These are phyloP conservation scores for Orchestia grillus DNA, from an alignment of 1,140 invertebrate species.

Conservation along the genomic window DNA sequence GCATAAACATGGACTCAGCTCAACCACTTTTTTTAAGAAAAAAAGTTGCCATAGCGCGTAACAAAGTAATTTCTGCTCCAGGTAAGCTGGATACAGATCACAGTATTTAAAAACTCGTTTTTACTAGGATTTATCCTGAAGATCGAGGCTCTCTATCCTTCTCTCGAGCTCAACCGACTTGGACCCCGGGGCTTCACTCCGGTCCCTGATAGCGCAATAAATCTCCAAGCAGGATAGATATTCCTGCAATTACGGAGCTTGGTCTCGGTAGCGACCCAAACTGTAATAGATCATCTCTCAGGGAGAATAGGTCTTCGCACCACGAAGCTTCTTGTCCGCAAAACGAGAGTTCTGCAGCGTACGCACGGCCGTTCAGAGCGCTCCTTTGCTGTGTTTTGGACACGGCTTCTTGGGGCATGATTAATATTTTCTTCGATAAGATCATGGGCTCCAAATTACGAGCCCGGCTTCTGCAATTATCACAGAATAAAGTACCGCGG, in stretches of 20 bases:
- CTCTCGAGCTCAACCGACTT: neutral
- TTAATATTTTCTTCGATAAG: conserved; percentile 10
- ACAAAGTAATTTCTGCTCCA: neutral
- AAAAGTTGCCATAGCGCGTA: neutral
- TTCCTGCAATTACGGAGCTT: conserved; percentile 17
- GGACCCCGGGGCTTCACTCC: neutral
- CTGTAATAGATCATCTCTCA: conserved; percentile 23
- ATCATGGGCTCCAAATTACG: neutral
- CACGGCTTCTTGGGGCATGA: neutral
- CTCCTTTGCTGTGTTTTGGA: neutral
- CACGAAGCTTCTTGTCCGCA: neutral
- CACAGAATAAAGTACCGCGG: neutral
- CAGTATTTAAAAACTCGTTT: neutral
- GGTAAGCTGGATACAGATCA: neutral
- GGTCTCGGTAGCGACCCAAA: conserved; percentile 4
- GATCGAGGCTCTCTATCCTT: neutral
- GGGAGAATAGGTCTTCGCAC: neutral
- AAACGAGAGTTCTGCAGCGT: neutral
- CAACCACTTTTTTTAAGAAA: neutral
- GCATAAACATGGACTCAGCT: neutral
- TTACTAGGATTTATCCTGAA: neutral
- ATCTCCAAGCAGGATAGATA: conserved; percentile 41
- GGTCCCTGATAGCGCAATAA: conserved; percentile 25
- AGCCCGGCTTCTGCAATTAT: neutral
- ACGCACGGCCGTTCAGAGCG: neutral